Evolutionary conservation across 2,797 vertebrate genomes (phyloP).

Genomic region (Gymnoscopelus braueri): DNA sequence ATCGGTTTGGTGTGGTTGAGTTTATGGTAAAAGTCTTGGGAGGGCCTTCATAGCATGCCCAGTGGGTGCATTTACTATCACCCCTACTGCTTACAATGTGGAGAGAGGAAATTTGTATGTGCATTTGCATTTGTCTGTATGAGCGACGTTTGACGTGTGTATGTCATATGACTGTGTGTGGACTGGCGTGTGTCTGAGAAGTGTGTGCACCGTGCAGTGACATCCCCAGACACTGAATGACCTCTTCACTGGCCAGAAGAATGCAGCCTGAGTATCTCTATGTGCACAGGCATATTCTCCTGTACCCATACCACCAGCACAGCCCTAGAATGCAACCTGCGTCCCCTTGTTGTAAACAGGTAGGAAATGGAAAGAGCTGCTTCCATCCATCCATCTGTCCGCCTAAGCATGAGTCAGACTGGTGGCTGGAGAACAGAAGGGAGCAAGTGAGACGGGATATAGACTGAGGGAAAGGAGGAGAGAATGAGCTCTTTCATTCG

Average conservation of each 20-base stretch:
- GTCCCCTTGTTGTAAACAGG: slow-evolving; percentile 35
- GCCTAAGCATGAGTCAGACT: slow-evolving; percentile 68
- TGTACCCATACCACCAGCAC: slow-evolving; percentile 1
- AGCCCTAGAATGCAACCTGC: slow-evolving; percentile 18
- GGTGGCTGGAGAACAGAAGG: slow-evolving; percentile 49
- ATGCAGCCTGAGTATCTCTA: slow-evolving; percentile 18
- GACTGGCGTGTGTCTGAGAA: too few species aligned
- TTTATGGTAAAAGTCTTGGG: too few species aligned
- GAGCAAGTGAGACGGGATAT: slow-evolving; percentile 37
- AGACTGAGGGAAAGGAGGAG: slow-evolving; percentile 36
- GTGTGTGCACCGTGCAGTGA: slow-evolving; percentile 20
- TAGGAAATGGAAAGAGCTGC: slow-evolving; percentile 70
- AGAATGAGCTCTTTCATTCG: slow-evolving; percentile 79
- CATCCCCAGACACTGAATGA: slow-evolving; percentile 2
- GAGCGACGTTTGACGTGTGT: background rate
- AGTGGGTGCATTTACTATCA: too few species aligned
- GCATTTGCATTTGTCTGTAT: background rate
- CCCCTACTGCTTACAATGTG: background rate
- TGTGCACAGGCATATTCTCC: background rate
- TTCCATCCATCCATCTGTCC: slow-evolving; percentile 17
- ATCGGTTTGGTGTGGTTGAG: too few species aligned
- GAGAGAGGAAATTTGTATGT: slow-evolving; percentile 17
- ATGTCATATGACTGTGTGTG: slow-evolving; percentile 4
- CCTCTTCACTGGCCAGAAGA: slow-evolving; percentile 20
- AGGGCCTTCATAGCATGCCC: too few species aligned